Evolutionary conservation across 2,113 vertebrate genomes (phyloP), one percentile per base, ranked within the genome.

Genomic region (Okapia johnstoni): DNA sequence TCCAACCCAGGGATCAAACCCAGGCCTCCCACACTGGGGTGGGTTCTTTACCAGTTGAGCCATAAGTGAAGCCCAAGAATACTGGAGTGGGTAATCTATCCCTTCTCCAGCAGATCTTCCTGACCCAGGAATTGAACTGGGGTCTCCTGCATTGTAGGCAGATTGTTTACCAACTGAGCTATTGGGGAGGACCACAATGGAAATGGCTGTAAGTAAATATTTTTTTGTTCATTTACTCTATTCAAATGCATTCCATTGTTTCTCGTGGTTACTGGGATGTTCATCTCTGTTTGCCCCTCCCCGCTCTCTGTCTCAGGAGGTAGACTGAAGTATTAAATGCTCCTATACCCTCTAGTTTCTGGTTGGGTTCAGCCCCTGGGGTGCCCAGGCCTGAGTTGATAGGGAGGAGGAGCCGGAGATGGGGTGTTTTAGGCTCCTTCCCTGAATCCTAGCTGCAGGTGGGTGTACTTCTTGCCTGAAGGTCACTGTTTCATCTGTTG

Each of bases 11-110:
- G 66, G 10, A 36, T 70, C 0, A 0, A 70, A 12, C 66, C 19
- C n/a, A 40, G 66, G 66, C 66, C 19, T 23, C 19, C n/a, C 0
- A 0, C 17, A 40, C n/a, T 40, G 19, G 12, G 19, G n/a, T 40
- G 10, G 19, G 40, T 40, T 70, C 19, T 70, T 70, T 40, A 70
- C 10, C 66, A 70, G n/a, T 3, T 70, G 66, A 40, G 36, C 10
- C 66, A 40, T 19, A 70, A 70, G 66, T 0, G 2, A 40, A 70
- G n/a, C n/a, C 5, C 66, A 70, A 70, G 66, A 40, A 70, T 70
- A 70, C 36, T 70, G 5, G 66, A 40, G 66, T 40, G 19, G 66
- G n/a, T 40, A 40, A 19, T n/a, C 9, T 40, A 40, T 23, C 19
- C 19, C 19, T 70, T 40, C 63, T 70, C 63, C n/a, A 40, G n/a